Percentiles rank a stretch among this genome's conserved stretches.
Evolutionary conservation across 2,797 vertebrate species (phyloP).

Genomic region (Pantherophis vulpinus): DNA sequence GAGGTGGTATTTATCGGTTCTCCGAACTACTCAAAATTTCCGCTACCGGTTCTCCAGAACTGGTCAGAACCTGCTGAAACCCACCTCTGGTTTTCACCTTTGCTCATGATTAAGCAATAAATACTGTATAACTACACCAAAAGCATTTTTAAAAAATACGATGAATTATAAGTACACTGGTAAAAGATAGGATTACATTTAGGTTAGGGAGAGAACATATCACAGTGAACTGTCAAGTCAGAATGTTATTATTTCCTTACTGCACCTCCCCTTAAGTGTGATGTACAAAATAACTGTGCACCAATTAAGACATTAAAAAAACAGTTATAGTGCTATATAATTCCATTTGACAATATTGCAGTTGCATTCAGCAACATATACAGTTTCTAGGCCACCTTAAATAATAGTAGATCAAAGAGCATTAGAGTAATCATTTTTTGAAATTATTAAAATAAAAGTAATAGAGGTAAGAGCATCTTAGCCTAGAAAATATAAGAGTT

Average conservation of each 20-base stretch:
- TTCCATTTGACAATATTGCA: not conserved
- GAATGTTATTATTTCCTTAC: not conserved
- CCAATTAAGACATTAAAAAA: not conserved
- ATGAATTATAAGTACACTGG: not conserved
- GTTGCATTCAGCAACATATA: not conserved
- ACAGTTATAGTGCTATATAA: not conserved
- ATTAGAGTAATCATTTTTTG: not conserved
- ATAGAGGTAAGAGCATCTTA: not conserved
- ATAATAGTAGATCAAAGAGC: not conserved
- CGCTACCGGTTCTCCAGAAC: too few species aligned
- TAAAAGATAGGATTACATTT: not conserved
- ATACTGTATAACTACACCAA: not conserved
- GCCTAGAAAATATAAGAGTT: not conserved
- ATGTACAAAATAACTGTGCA: not conserved
- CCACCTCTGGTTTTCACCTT: not conserved
- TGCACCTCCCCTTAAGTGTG: not conserved
- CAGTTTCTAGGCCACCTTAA: not conserved
- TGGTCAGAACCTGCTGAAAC: too few species aligned
- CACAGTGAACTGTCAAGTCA: not conserved
- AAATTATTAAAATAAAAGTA: not conserved
- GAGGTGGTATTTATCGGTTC: too few species aligned
- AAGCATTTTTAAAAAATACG: not conserved
- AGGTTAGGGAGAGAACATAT: not conserved
- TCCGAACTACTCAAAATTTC: too few species aligned
- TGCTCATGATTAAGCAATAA: not conserved